A percentile compares a stretch with the other conserved stretches of the same genome.
Conservation (phyloP, 2,113 vertebrate species). For the Lethenteron reissneri region DNA sequence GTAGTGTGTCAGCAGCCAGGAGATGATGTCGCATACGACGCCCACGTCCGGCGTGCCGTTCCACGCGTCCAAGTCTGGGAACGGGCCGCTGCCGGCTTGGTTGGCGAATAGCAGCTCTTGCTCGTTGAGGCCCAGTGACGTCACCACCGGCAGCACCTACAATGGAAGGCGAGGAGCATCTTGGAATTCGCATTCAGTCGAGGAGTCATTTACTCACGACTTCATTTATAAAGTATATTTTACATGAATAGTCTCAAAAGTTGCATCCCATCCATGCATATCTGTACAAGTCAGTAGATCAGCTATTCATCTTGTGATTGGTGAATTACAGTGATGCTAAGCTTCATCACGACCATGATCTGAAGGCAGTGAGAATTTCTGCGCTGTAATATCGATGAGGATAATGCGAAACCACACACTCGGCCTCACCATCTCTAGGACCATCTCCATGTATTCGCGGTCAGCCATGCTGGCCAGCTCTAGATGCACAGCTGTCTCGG, state of each 20-base stretch:
- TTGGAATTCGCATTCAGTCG: no score
- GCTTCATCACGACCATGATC: no score
- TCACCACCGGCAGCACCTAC: constrained; percentile 85
- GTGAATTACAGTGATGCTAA: no score
- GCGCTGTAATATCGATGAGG: neutral
- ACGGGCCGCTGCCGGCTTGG: constrained; percentile 50
- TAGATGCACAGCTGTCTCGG: constrained; percentile 56
- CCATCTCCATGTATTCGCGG: constrained; percentile 58
- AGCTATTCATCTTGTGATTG: no score
- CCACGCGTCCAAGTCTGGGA: constrained; percentile 44
- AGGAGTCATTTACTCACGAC: no score
- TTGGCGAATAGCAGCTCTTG: constrained; percentile 89
- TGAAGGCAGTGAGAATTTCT: no score
- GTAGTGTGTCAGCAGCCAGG: constrained; percentile 61
- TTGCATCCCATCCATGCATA: no score
- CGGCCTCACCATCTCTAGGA: constrained; percentile 59
- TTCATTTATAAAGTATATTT: no score
- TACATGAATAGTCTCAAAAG: no score
- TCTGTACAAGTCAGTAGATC: no score
- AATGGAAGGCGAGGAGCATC: constrained; percentile 25
- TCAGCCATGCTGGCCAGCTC: constrained; percentile 94
- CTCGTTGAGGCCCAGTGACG: constrained; percentile 80
- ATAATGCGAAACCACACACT: neutral
- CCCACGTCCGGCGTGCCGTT: constrained; percentile 49
- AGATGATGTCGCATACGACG: constrained; percentile 66